These are phyloP conservation scores for Drosophila kepulauana DNA, from an alignment of 1,140 invertebrate species.

Conservation along the genomic window DNA sequence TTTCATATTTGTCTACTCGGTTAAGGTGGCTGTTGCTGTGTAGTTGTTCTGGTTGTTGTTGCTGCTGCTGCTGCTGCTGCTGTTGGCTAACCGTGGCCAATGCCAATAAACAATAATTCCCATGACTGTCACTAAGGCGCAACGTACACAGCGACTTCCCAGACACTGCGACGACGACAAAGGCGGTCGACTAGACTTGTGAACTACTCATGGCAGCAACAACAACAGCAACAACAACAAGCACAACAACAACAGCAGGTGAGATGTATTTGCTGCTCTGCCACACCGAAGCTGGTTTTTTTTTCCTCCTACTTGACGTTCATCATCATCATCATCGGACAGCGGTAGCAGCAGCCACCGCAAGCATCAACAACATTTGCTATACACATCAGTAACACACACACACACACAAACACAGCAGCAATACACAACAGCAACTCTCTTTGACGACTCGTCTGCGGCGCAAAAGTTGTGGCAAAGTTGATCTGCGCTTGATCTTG, in stretches of 20 bases:
- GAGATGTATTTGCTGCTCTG: conserved; percentile 63
- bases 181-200: conserved; percentile 49
- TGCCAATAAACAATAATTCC: conserved; percentile 84
- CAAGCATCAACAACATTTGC: conserved; percentile 64
- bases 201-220: conserved; percentile 56
- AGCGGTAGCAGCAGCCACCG: conserved; percentile 36
- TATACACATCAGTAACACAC: conserved; percentile 66
- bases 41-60: conserved; percentile 19
- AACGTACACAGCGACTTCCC: conserved; percentile 74
- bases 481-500: conserved; percentile 77
- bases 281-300: conserved; percentile 78
- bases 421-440: not conserved
- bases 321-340: conserved; percentile 68
- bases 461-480: conserved; percentile 39
- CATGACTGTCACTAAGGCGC: conserved; percentile 79
- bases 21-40: conserved; percentile 4
- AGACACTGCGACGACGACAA: conserved; percentile 68
- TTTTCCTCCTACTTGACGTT: conserved; percentile 63
- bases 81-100: conserved; percentile 66
- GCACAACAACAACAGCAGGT: conserved; percentile 63
- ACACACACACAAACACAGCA: too few species aligned
- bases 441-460: not conserved
- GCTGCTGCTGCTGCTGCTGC: conserved; percentile 38
- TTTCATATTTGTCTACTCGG: conserved; percentile 52
- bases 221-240: conserved; percentile 46